A percentile compares a stretch with the other conserved stretches of the same genome.
Conservation (phyloP, 2,797 vertebrate species). For the Gadopsis marmoratus region DNA sequence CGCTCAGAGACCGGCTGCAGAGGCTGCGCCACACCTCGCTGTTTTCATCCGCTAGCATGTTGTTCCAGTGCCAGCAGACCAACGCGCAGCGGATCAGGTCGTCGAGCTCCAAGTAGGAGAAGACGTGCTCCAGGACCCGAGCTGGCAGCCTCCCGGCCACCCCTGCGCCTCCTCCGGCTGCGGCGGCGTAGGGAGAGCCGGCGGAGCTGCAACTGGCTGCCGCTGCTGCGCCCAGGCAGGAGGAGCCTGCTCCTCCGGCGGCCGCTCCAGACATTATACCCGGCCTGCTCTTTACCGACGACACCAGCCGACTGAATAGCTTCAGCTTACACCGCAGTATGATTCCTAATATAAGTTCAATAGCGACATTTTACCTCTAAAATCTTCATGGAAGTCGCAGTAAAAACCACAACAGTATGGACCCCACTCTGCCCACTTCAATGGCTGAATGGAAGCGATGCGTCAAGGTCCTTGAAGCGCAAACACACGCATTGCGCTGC, state of each 20-base stretch:
- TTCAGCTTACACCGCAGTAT: constrained; percentile 41
- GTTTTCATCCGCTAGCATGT: constrained; percentile 94
- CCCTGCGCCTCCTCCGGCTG: constrained; percentile 72
- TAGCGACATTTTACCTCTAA: constrained; percentile 49
- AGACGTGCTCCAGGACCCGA: constrained; percentile 93
- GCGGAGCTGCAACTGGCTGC: constrained; percentile 81
- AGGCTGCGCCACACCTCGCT: constrained; percentile 99
- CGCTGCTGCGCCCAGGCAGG: constrained; percentile 81
- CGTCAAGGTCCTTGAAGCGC: constrained; percentile 79
- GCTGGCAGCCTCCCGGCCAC: constrained; percentile 90
- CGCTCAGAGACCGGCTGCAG: constrained; percentile 88
- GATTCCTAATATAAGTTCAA: constrained; percentile 35
- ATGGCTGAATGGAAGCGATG: constrained; percentile 80
- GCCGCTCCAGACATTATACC: constrained; percentile 83
- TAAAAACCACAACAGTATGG: constrained; percentile 65
- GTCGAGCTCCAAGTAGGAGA: constrained; percentile 93
- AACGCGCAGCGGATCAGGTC: constrained; percentile 92
- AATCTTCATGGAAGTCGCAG: constrained; percentile 33
- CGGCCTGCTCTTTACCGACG: constrained; percentile 51
- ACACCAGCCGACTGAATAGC: constrained; percentile 44
- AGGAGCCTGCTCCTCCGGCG: constrained; percentile 83
- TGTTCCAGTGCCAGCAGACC: constrained; percentile 96
- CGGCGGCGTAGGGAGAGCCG: constrained; percentile 73
- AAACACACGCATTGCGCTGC: rapidly evolving
- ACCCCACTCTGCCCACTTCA: constrained; percentile 64